Conservation (phyloP, 2,888 invertebrate genomes). For the Chrysolina haemoptera region DNA sequence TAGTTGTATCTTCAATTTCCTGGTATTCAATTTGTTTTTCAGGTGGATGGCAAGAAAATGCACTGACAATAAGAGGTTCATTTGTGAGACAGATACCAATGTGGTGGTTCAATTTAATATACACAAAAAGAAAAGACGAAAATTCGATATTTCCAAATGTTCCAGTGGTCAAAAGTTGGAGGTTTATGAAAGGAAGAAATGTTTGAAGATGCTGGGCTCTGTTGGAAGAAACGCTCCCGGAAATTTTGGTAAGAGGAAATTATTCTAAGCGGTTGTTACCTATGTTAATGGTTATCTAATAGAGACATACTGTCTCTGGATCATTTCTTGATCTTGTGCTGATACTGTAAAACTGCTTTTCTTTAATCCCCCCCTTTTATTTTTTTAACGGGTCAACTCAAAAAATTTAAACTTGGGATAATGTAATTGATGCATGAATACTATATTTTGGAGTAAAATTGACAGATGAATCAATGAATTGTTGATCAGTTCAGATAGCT, state of each 20-base stretch:
- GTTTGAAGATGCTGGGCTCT: slow-evolving; percentile 51
- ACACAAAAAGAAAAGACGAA: slow-evolving; percentile 47
- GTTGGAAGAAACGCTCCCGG: slow-evolving; percentile 40
- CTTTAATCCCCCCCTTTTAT: too few relatives aligned
- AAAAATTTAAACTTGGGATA: too few relatives aligned
- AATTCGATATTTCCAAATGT: slow-evolving; percentile 55
- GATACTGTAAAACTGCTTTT: too few relatives aligned
- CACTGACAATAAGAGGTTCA: slow-evolving; percentile 74
- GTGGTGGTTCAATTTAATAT: slow-evolving; percentile 51
- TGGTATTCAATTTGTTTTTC: slow-evolving; percentile 52
- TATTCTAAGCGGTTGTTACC: too few relatives aligned
- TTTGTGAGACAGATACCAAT: slow-evolving; percentile 73
- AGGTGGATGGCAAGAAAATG: slow-evolving; percentile 79
- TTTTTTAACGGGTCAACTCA: too few relatives aligned
- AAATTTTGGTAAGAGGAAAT: slow-evolving; percentile 36
- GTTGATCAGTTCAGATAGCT: background rate
- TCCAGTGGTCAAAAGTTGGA: slow-evolving; percentile 49
- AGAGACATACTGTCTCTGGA: too few relatives aligned
- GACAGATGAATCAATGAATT: too few relatives aligned
- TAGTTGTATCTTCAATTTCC: too few relatives aligned
- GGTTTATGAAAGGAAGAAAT: slow-evolving; percentile 51
- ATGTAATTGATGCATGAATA: too few relatives aligned
- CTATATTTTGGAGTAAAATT: too few relatives aligned
- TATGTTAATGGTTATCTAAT: too few relatives aligned
- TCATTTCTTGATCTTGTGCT: too few relatives aligned